Percentiles rank a stretch among this genome's conserved stretches.
These are phyloP conservation scores for Atrichornis clamosus DNA, from an alignment of 2,113 vertebrate genomes.

Conservation along the genomic window DNA sequence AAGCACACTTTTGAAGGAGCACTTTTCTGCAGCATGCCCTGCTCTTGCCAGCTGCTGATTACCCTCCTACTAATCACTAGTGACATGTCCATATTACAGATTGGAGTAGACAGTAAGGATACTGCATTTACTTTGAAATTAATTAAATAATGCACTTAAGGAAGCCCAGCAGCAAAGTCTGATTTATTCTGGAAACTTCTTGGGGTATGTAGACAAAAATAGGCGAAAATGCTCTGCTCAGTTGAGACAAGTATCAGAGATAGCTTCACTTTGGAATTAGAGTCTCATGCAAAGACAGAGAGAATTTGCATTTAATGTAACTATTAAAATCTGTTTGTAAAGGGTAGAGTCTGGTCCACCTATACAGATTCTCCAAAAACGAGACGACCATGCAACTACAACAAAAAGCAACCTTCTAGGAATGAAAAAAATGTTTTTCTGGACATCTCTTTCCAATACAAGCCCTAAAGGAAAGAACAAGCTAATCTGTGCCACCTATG, in stretches of 20 bases:
- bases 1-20: background rate
- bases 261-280: background rate
- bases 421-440: background rate
- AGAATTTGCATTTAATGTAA: background rate
- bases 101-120: background rate
- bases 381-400: background rate
- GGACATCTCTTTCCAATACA: background rate
- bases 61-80: background rate
- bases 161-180: background rate
- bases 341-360: background rate
- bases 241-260: background rate
- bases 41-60: slow-evolving; percentile 4
- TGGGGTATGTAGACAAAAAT: background rate
- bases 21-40: background rate
- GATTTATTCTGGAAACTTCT: background rate
- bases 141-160: background rate
- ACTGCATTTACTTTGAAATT: background rate
- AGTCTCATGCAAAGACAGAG: background rate
- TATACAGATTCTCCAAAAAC: background rate
- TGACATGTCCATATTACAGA: background rate
- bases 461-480: background rate
- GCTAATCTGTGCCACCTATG: background rate
- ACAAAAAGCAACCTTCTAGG: background rate
- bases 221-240: background rate
- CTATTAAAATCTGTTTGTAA: background rate